Evolutionary conservation across 2,888 invertebrate species (phyloP).

Genomic region (Peribatodes rhomboidaria): DNA sequence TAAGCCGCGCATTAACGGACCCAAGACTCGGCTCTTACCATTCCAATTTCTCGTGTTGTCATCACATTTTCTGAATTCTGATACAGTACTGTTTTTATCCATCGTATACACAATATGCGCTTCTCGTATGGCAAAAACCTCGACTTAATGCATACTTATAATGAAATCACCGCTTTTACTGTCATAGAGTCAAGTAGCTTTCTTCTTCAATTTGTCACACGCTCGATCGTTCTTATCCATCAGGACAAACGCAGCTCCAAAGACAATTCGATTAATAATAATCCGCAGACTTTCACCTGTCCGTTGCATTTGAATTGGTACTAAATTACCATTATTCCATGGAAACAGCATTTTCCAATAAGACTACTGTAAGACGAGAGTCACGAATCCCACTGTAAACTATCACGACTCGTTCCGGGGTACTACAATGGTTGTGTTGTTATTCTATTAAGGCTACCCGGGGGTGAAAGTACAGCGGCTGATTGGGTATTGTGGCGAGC

Average conservation of each 20-base stretch:
- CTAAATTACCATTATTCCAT: constrained; percentile 73
- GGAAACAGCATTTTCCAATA: constrained; percentile 76
- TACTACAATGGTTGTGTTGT: constrained; percentile 80
- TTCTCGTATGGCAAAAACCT: constrained; percentile 39
- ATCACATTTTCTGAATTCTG: constrained; percentile 58
- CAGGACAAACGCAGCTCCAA: constrained; percentile 52
- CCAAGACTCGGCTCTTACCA: constrained; percentile 60
- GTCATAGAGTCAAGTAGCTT: constrained; percentile 32
- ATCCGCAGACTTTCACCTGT: constrained; percentile 73
- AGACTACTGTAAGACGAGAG: constrained; percentile 78
- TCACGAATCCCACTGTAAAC: constrained; percentile 81
- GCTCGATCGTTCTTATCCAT: constrained; percentile 45
- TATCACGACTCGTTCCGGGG: constrained; percentile 77
- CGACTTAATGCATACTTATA: constrained; percentile 34
- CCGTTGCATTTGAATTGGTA: constrained; percentile 71
- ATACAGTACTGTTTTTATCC: constrained; percentile 30
- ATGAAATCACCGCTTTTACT: constrained; percentile 42
- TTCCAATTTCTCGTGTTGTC: constrained; percentile 66
- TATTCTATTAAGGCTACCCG: constrained; percentile 77
- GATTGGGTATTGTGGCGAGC: constrained; percentile 76
- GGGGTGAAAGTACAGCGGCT: constrained; percentile 80
- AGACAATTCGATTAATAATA: constrained; percentile 61
- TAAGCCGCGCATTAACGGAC: constrained; percentile 64
- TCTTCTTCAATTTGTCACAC: constrained; percentile 44
- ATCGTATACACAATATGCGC: constrained; percentile 40